phyloP scores from a whole-genome alignment of 2,797 vertebrate genomes.

The Periophthalmus magnuspinnatus region DNA sequence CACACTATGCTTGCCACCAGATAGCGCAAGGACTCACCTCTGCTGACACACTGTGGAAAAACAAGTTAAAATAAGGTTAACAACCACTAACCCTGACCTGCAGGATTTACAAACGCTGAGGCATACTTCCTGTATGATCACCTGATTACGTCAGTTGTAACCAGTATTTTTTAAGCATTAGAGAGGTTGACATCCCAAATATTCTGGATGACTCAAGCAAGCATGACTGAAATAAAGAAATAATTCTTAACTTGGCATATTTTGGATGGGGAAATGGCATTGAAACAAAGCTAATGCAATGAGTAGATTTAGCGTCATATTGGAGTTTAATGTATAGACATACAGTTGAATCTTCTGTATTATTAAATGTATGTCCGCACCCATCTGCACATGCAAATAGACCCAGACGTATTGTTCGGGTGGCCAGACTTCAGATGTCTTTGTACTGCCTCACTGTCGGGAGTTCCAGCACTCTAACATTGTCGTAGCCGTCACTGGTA shows the following conservation, averaged over 20 bases:
- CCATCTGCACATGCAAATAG: slow-evolving; percentile 29
- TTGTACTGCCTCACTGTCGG: slow-evolving; percentile 75
- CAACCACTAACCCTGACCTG: too few species aligned
- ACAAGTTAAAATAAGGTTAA: background rate
- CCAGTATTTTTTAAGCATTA: background rate
- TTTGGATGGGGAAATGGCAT: background rate
- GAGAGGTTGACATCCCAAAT: background rate
- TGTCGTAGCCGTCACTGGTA: slow-evolving; percentile 9
- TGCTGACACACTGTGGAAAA: too few species aligned
- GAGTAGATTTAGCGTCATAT: slow-evolving; percentile 33
- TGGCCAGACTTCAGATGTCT: slow-evolving; percentile 39
- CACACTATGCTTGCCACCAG: too few species aligned
- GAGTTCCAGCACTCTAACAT: slow-evolving; percentile 16
- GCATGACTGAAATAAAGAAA: background rate
- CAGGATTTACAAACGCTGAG: background rate
- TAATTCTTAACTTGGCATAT: background rate
- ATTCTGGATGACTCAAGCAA: background rate
- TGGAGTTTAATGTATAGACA: slow-evolving; percentile 53
- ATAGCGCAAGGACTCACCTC: too few species aligned
- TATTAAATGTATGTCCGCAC: slow-evolving; percentile 44
- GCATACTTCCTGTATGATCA: too few species aligned
- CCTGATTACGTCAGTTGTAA: background rate
- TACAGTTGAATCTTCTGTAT: slow-evolving; percentile 61
- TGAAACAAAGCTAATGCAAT: background rate
- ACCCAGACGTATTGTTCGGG: slow-evolving; percentile 50